Evolutionary conservation across 2,888 invertebrate genomes (phyloP).

Genomic region (Catocala fraxini): DNA sequence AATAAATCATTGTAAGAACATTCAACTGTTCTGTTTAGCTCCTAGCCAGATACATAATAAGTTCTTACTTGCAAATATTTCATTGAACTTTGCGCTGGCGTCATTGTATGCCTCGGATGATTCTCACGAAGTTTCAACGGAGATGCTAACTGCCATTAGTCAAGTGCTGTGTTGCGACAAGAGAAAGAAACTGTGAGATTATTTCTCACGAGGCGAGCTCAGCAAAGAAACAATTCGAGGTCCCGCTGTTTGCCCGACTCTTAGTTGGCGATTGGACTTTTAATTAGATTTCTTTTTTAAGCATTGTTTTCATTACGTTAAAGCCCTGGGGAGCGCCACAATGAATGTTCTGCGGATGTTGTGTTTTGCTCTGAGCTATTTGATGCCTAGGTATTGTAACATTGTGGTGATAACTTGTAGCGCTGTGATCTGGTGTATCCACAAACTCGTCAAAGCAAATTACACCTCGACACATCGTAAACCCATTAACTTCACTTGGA

Average conservation of each 20-base stretch:
- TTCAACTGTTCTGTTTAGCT: constrained; percentile 24
- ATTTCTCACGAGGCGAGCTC: constrained; percentile 70
- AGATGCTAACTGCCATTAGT: constrained; percentile 61
- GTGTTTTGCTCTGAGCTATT: constrained; percentile 26
- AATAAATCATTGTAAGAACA: constrained; percentile 28
- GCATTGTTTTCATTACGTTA: constrained; percentile 30
- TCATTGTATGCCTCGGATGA: constrained; percentile 54
- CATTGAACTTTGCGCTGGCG: constrained; percentile 55
- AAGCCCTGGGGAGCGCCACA: constrained; percentile 17
- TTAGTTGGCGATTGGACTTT: constrained; percentile 59
- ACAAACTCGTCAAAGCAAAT: constrained; percentile 72
- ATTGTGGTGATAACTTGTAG: constrained; percentile 43
- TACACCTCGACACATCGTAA: constrained; percentile 79
- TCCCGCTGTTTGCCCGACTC: constrained; percentile 68
- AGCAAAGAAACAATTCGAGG: constrained; percentile 61
- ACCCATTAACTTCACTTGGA: constrained; percentile 76
- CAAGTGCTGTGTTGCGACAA: constrained; percentile 64
- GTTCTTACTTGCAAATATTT: constrained; percentile 54
- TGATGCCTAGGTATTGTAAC: constrained; percentile 20
- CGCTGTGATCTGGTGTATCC: constrained; percentile 55
- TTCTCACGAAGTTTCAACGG: constrained; percentile 68
- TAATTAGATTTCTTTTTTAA: constrained; percentile 59
- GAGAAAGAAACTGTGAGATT: constrained; percentile 70
- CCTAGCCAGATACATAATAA: constrained; percentile 22
- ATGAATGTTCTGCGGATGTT: constrained; percentile 15